Evolutionary conservation across 1,140 invertebrate species (phyloP).

Genomic region (Drosophila sucinea): DNA sequence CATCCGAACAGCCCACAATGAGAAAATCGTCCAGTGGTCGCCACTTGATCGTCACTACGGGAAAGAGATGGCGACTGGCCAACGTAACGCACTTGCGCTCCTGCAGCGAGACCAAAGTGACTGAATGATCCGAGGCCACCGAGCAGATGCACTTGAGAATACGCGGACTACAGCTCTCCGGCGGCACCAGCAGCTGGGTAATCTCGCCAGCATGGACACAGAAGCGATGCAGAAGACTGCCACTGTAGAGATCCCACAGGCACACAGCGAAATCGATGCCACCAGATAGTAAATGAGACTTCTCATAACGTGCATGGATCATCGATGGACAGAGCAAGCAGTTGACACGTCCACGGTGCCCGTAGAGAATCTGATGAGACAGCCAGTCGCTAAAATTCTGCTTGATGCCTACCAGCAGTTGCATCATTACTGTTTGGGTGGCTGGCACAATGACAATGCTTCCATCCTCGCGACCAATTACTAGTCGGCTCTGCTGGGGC

Average conservation of each 20-base stretch:
- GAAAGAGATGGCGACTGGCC: constrained; percentile 97
- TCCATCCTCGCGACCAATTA: constrained; percentile 97
- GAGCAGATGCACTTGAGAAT: constrained; percentile 98
- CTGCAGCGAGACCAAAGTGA: constrained; percentile 95
- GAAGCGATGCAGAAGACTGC: constrained; percentile 95
- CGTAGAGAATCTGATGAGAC: constrained; percentile 93
- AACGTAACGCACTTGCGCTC: constrained; percentile 97
- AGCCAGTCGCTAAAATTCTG: constrained; percentile 96
- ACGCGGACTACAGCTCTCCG: constrained; percentile 94
- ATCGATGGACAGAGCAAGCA: constrained; percentile 98
- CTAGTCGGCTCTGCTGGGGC: constrained; percentile 94
- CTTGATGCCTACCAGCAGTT: constrained; percentile 95
- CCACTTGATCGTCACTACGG: constrained; percentile 98
- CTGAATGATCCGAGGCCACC: constrained; percentile 98
- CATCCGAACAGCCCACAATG: constrained; percentile 98
- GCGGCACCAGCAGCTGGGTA: constrained; percentile 95
- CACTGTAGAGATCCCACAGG: constrained; percentile 97
- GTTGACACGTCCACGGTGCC: constrained; percentile 97
- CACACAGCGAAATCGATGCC: constrained; percentile 99
- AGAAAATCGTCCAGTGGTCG: constrained; percentile 98
- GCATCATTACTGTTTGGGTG: constrained; percentile 97
- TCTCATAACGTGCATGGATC: constrained; percentile 96
- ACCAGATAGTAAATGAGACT: constrained; percentile 95
- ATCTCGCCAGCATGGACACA: constrained; percentile 98
- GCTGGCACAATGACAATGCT: constrained; percentile 98